Evolutionary conservation across 2,113 vertebrate genomes (phyloP).

Genomic region (Mustela lutreola): DNA sequence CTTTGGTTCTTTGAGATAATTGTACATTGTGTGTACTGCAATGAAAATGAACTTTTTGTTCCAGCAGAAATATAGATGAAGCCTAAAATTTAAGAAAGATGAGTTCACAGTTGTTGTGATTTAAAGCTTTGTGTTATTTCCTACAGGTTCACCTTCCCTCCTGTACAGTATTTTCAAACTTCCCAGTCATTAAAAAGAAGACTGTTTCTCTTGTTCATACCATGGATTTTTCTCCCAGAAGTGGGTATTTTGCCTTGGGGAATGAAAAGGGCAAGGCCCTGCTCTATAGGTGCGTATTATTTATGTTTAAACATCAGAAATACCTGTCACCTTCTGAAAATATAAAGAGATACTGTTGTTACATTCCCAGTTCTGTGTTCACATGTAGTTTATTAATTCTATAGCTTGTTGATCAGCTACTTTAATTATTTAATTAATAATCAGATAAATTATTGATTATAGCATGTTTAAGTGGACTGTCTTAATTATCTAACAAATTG

Average conservation of each 20-base stretch:
- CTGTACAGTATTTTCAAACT: conserved; percentile 96
- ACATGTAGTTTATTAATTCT: background rate
- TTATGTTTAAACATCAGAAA: conserved; percentile 14
- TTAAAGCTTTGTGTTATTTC: conserved; percentile 50
- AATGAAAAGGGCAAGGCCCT: conserved; percentile 96
- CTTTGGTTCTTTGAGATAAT: background rate
- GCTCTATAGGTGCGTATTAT: conserved; percentile 92
- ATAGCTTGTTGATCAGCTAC: background rate
- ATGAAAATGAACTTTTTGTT: conserved; percentile 7
- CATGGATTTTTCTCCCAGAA: conserved; percentile 96
- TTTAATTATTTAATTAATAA: too few species aligned
- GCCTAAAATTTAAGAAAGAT: background rate
- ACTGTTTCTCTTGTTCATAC: conserved; percentile 87
- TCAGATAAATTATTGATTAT: background rate
- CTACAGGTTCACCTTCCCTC: conserved; percentile 95
- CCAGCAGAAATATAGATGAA: conserved; percentile 10
- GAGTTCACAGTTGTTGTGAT: background rate
- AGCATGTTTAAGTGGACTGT: background rate
- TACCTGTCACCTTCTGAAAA: background rate
- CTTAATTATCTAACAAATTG: conserved; percentile 31
- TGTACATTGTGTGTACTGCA: background rate
- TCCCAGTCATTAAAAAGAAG: conserved; percentile 91
- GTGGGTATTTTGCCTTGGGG: conserved; percentile 96
- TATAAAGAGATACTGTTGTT: background rate
- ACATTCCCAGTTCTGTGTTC: background rate